A percentile compares a stretch with the other conserved stretches of the same genome.
phyloP scores from a whole-genome alignment of 2,797 vertebrate species.

The Betta splendens region DNA sequence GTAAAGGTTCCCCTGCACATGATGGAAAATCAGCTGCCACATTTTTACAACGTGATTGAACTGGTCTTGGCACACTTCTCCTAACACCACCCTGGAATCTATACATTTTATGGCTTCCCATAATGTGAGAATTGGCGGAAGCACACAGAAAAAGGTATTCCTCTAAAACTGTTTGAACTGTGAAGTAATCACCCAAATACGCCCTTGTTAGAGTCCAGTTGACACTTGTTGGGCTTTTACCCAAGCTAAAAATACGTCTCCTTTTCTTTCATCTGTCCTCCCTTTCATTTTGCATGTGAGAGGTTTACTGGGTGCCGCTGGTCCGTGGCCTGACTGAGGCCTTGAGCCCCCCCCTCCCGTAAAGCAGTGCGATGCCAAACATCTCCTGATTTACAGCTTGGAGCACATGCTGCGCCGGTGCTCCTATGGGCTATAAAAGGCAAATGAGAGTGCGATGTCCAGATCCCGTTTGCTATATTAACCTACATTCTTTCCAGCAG shows the following conservation, averaged over 20 bases:
- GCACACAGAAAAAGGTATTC: constrained; percentile 66
- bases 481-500: constrained; percentile 77
- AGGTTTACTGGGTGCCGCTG: constrained; percentile 75
- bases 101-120: constrained; percentile 72
- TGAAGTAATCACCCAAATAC: constrained; percentile 68
- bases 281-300: constrained; percentile 66
- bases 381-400: constrained; percentile 73
- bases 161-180: constrained; percentile 60
- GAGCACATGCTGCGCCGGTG: constrained; percentile 66
- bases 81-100: constrained; percentile 51
- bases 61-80: constrained; percentile 61
- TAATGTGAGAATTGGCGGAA: constrained; percentile 58
- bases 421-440: constrained; percentile 74
- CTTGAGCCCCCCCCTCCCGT: constrained; percentile 49
- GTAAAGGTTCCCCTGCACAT: constrained; percentile 31
- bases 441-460: constrained; percentile 69
- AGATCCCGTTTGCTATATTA: constrained; percentile 75
- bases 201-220: constrained; percentile 61
- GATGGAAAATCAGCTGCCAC: constrained; percentile 60
- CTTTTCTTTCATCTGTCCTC: constrained; percentile 67
- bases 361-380: constrained; percentile 67
- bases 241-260: constrained; percentile 70
- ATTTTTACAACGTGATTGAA: constrained; percentile 61
- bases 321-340: constrained; percentile 56
- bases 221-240: constrained; percentile 59